These are phyloP conservation scores for Hermaeophaga mercurialis DNA, from an alignment of 2,888 invertebrate species.

Conservation along the genomic window DNA sequence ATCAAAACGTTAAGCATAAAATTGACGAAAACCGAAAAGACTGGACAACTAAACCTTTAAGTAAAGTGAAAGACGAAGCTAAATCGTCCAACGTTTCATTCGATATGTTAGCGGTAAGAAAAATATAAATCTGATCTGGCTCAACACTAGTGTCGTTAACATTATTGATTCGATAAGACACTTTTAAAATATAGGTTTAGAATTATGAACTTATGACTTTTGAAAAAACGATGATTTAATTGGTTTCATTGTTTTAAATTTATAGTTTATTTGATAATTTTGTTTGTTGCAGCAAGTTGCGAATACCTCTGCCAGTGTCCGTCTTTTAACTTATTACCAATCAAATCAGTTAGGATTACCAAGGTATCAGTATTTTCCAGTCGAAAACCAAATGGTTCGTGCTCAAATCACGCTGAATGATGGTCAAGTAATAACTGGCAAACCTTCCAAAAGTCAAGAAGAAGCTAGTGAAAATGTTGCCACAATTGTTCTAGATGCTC, in stretches of 20 bases:
- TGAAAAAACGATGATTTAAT: no score
- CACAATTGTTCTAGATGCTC: constrained; percentile 48
- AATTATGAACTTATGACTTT: no score
- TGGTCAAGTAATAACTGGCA: constrained; percentile 58
- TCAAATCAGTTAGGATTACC: constrained; percentile 57
- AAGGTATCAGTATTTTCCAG: constrained; percentile 57
- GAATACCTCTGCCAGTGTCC: constrained; percentile 46
- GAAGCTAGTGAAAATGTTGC: constrained; percentile 61
- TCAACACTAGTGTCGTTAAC: no score
- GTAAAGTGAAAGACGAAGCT: constrained; percentile 5
- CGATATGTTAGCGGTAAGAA: constrained; percentile 41
- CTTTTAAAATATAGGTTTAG: no score
- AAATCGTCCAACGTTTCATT: constrained; percentile 28
- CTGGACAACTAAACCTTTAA: neutral
- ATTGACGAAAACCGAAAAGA: neutral
- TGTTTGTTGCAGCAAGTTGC: constrained; percentile 38
- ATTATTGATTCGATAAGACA: no score
- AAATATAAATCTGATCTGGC: no score
- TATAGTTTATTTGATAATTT: neutral
- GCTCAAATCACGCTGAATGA: constrained; percentile 60
- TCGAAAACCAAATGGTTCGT: constrained; percentile 49
- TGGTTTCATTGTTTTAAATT: no score
- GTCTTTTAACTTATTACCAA: constrained; percentile 58
- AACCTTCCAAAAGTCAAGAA: constrained; percentile 55
- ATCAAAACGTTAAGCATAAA: neutral